These are phyloP conservation scores for Byasa hedistus DNA, from an alignment of 2,888 invertebrate species.

Conservation along the genomic window DNA sequence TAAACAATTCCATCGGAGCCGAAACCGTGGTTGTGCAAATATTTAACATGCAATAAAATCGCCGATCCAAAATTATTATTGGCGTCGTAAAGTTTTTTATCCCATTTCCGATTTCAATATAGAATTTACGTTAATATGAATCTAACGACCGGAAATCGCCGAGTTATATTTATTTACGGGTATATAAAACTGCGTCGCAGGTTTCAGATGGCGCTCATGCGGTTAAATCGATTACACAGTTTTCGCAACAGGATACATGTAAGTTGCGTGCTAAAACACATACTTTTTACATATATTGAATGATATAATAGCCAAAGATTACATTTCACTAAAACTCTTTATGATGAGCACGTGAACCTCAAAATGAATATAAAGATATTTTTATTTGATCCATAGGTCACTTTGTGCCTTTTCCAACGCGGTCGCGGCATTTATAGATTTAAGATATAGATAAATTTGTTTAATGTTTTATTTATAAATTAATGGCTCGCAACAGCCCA, in stretches of 20 bases:
- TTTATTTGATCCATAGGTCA: no score
- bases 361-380: no score
- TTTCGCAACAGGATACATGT: background rate
- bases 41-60: constrained; percentile 2
- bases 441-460: no score
- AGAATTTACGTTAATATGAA: background rate
- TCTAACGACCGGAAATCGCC: background rate
- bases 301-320: no score
- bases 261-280: no score
- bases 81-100: constrained; percentile 17
- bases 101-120: constrained; percentile 21
- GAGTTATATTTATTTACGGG: background rate
- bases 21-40: background rate
- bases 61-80: constrained; percentile 12
- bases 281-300: no score
- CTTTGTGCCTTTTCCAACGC: no score
- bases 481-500: no score
- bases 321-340: no score
- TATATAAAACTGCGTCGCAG: background rate
- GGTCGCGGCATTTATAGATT: no score
- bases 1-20: background rate
- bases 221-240: constrained; percentile 11
- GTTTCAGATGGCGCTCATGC: background rate
- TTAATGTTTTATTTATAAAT: no score
- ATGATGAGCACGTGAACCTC: no score